These are phyloP conservation scores for Acleris sparsana DNA, from an alignment of 2,888 invertebrate genomes.

Conservation along the genomic window DNA sequence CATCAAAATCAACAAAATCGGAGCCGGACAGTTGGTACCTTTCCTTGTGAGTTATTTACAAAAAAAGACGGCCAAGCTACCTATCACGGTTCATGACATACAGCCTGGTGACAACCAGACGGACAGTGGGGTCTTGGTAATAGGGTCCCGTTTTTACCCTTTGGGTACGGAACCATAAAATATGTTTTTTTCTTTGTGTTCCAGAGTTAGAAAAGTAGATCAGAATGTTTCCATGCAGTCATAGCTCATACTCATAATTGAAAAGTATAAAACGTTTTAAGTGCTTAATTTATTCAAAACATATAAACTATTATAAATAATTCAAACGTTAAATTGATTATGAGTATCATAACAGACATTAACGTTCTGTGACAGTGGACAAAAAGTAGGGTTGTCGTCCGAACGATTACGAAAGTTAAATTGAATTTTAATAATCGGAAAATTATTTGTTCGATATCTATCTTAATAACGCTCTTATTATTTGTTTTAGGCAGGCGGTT, in stretches of 20 bases:
- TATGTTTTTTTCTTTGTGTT: no score
- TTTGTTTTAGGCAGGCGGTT: constrained; percentile 25
- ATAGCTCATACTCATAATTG: not conserved
- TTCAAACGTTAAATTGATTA: constrained; percentile 40
- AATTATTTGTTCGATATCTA: constrained; percentile 25
- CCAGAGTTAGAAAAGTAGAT: no score
- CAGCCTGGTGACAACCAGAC: no score
- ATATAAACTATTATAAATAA: constrained; percentile 32
- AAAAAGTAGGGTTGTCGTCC: constrained; percentile 36
- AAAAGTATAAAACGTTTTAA: constrained; percentile 1
- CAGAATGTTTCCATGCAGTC: no score
- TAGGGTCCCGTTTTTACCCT: no score
- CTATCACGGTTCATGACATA: no score
- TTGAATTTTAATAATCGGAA: constrained; percentile 31
- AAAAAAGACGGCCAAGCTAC: no score
- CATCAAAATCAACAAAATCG: no score
- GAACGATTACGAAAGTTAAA: constrained; percentile 18
- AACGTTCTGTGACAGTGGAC: constrained; percentile 29
- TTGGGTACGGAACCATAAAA: no score
- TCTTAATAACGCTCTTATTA: constrained; percentile 18
- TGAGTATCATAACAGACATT: constrained; percentile 34
- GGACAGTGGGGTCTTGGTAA: no score
- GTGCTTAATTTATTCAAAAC: constrained; percentile 30
- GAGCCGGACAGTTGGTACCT: no score
- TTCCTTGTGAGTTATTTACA: no score